Conservation (phyloP, 2,888 invertebrate species). For the Venusia cambrica region DNA sequence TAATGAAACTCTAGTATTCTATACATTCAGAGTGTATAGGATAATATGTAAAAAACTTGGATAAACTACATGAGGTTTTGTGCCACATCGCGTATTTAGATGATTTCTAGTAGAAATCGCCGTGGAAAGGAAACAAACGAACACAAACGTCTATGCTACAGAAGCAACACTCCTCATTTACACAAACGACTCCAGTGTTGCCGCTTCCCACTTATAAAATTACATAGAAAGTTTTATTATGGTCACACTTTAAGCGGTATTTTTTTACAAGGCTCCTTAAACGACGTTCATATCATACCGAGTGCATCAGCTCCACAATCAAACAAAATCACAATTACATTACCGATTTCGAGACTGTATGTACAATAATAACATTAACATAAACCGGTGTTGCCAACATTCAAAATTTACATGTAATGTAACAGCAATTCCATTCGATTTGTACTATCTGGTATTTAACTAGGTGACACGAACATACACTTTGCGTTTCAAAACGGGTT, state of each 20-base stretch:
- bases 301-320: slow-evolving; percentile 37
- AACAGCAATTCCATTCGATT: slow-evolving; percentile 46
- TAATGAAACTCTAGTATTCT: slow-evolving; percentile 45
- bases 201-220: slow-evolving; percentile 18
- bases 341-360: slow-evolving; percentile 51
- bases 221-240: slow-evolving; percentile 18
- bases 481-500: slow-evolving; percentile 17
- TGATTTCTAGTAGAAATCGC: slow-evolving; percentile 20
- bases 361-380: slow-evolving; percentile 56
- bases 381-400: slow-evolving; percentile 45
- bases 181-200: slow-evolving; percentile 5
- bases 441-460: slow-evolving; percentile 48
- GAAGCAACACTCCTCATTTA: slow-evolving; percentile 12
- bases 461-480: slow-evolving; percentile 47
- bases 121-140: slow-evolving; percentile 15
- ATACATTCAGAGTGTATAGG: slow-evolving; percentile 38
- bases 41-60: slow-evolving; percentile 28
- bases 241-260: slow-evolving; percentile 28
- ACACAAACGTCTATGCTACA: slow-evolving; percentile 25
- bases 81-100: slow-evolving; percentile 42
- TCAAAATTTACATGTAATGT: slow-evolving; percentile 40
- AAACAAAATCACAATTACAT: slow-evolving; percentile 48
- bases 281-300: slow-evolving; percentile 43
- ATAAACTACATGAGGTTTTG: slow-evolving; percentile 41
- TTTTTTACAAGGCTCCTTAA: slow-evolving; percentile 36